Evolutionary conservation across 2,888 invertebrate genomes (phyloP), one percentile per base, ranked within the genome.

Genomic region (Cerastis leucographa): DNA sequence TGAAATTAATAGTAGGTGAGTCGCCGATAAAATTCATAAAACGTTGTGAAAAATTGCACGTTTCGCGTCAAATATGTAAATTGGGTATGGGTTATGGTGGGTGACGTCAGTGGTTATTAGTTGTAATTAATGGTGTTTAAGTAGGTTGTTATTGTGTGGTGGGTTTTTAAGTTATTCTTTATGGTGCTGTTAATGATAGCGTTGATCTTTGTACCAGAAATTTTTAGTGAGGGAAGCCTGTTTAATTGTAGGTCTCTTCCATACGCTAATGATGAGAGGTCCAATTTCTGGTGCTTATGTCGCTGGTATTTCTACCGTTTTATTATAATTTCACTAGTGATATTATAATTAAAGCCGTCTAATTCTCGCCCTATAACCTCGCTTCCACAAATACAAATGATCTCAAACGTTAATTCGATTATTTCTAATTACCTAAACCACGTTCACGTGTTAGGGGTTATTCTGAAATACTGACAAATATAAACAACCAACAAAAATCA

Each of bases 41-140:
- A 78, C 49, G 61, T 72, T 59, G 74, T 83, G 71, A 84, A 82
- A 85, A 85, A 78, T 83, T 78, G 56, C 66, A 72, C 29, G 40
- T 40, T 54, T 71, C n/a, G 77, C 35, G 78, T 83, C 74, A 74
- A 82, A 75, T 29, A 78, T 84, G 83, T 49, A 83, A 85, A 84
- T 72, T 78, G 78, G 66, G 54, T 69, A 49, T 22, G 51, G 67
- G 71, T 70, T 64, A 73, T 29, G 67, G 49, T 35, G 17, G 29
- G 25, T 75, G 86, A 69, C 83, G 85, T 77, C 71, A 71, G 9
- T 22, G 22, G 69, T 85, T 35, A 56, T 65, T 75, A 65, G 59
- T 62, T n/a, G 69, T 85, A 69, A 65, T 69, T 75, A 69, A 69
- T 75, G 75, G 54, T 68, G 19, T 65, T 71, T 71, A 40, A 46